Evolutionary conservation across 2,113 vertebrate genomes (phyloP), one percentile per base, ranked within the genome.

Genomic region (Pollachius pollachius): DNA sequence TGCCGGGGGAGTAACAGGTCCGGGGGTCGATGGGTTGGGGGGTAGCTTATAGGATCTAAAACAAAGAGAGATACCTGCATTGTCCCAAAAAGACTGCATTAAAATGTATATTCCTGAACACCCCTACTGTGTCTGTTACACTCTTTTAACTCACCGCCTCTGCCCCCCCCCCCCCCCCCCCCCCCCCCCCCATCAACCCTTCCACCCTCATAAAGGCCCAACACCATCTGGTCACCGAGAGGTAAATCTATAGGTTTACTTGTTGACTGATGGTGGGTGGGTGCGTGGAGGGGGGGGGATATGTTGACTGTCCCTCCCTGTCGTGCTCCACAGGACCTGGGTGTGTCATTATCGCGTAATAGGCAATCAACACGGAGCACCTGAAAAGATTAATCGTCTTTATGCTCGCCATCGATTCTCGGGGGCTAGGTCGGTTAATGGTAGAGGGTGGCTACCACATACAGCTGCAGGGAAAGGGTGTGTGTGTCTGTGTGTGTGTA

Each of bases 321-420:
- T 84, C 80, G 70, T 82, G 83, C 80, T 83, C 75, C 79, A 64
- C 34, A 72, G 73, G 76, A 81, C 79, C 80, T 69, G 80, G 81
- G 82, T 84, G 79, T 87, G 89, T 90, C 91, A 92, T 92, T 92
- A 92, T 89, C 84, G 80, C 87, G 90, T 91, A 92, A 91, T 90
- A 85, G 89, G 85, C 90, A 91, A 91, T 93, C 91, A 92, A 87
- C 64, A 71, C 65, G 82, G 69, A 88, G 89, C 86, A 89, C 86
- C 90, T 82, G 81, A 89, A 90, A 85, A 91, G 84, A 90, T 91
- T 90, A 92, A 83, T 78, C 79, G 84, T 89, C 81, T 89, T 91
- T 87, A 88, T 90, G 85, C 81, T 86, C 89, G 80, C 67, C 86
- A 93, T 91, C 87, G 91, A 92, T 93, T 91, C 81, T 64, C 68